Evolutionary conservation across 1,140 invertebrate genomes (phyloP), one percentile per base, ranked within the genome.

Genomic region (Drosophila varians): DNA sequence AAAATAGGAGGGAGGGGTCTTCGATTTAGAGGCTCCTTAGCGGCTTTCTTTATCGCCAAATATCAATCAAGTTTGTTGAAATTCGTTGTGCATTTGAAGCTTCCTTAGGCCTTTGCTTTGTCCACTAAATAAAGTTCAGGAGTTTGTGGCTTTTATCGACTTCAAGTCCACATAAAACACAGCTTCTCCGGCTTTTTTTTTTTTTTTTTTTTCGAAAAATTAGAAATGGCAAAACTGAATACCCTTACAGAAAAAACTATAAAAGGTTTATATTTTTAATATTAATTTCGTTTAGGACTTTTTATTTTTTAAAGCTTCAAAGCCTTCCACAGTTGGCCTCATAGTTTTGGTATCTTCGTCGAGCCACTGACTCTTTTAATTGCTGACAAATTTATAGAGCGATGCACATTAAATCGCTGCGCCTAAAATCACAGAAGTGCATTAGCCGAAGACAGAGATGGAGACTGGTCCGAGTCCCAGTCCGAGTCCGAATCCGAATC

Each of bases 341-440:
- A 6, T 16, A 16, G 14, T 38, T 16, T 16, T 6, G 9, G 53
- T 2, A 46, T 65, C 25, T 40, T n/a, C 31, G 57, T n/a, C 47
- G 61, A 43, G 51, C 46, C 45, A 61, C 58, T 88, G 74, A 56
- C 71, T 83, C 60, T 68, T 88, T 88, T 88, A 88, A 88, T 89
- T 88, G 84, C 84, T 89, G 84, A 88, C 84, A 84, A 88, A 88
- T 88, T 88, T 88, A 88, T 88, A 88, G 84, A 88, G 84, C 84
- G 84, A 66, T 84, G 79, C 84, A 71, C 84, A 88, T 89, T 89
- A 88, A 89, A 79, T 89, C 62, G 76, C 57, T 77, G 84, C 77
- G 82, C 82, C 82, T 79, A 86, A 73, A 86, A 86, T 86, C 82
- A 86, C 82, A 86, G 77, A 86, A 86, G 77, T 86, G 83, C 82